phyloP scores from a whole-genome alignment of 2,113 vertebrate species.

The Plecturocebus donacophilus region DNA sequence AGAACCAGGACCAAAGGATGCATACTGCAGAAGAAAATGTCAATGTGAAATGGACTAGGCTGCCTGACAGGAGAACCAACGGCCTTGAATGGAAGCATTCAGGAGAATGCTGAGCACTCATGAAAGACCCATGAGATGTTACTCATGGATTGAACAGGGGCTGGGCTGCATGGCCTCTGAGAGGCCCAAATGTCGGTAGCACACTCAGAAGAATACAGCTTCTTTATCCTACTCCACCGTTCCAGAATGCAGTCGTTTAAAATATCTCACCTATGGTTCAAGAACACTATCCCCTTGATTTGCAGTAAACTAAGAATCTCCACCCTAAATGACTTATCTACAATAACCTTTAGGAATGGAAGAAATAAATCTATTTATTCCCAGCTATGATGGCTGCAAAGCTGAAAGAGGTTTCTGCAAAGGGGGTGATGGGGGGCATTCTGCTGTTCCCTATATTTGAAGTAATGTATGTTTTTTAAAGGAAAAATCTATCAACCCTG shows the following conservation, averaged over 20 bases:
- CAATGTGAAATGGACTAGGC: neutral
- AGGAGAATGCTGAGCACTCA: neutral
- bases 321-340: neutral
- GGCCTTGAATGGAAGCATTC: neutral
- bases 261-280: neutral
- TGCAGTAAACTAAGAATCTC: neutral
- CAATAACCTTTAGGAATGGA: neutral
- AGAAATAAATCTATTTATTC: neutral
- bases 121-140: neutral
- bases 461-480: neutral
- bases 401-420: neutral
- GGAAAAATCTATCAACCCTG: neutral
- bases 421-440: neutral
- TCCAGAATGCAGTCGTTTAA: neutral
- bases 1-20: neutral
- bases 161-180: neutral
- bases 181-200: neutral
- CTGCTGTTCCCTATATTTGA: neutral
- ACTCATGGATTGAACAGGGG: neutral
- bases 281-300: neutral
- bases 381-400: neutral
- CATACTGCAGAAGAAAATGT: fast-evolving
- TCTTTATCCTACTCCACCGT: neutral
- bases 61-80: fast-evolving
- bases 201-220: neutral